phyloP scores from a whole-genome alignment of 2,113 vertebrate species.

The Rhombomys opimus region DNA sequence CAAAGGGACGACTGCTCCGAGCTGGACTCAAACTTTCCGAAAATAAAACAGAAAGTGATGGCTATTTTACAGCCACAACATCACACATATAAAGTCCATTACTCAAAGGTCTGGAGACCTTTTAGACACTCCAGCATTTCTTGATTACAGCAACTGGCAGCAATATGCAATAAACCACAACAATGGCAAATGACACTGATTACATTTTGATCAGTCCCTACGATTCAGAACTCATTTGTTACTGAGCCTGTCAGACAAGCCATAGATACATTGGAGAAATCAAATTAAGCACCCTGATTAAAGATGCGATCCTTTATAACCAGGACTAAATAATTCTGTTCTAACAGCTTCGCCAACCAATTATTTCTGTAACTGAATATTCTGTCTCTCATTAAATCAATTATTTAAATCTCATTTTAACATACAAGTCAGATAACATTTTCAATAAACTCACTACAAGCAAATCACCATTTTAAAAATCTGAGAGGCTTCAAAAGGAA shows the following conservation, averaged over 20 bases:
- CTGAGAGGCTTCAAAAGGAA: constrained; percentile 61
- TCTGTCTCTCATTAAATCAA: constrained; percentile 87
- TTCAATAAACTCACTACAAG: constrained; percentile 81
- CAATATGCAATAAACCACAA: constrained; percentile 68
- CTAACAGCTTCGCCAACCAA: constrained; percentile 85
- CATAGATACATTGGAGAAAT: constrained; percentile 84
- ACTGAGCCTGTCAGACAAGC: constrained; percentile 83
- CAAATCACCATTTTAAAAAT: constrained; percentile 77
- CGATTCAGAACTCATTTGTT: constrained; percentile 83
- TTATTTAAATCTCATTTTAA: constrained; percentile 89
- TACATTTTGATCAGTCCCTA: constrained; percentile 80
- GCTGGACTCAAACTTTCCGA: background rate
- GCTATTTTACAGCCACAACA: constrained; percentile 12
- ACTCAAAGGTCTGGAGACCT: constrained; percentile 55
- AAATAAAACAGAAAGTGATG: constrained; percentile 63
- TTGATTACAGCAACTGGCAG: constrained; percentile 69
- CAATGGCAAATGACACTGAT: constrained; percentile 77
- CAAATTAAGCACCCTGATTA: constrained; percentile 87
- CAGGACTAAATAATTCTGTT: constrained; percentile 86
- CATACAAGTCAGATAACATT: constrained; percentile 86
- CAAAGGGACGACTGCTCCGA: background rate
- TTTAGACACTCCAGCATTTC: constrained; percentile 54
- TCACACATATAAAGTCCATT: background rate
- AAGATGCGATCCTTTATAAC: constrained; percentile 87
- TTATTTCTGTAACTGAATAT: constrained; percentile 88